Percentiles rank a stretch among this genome's conserved stretches.
Evolutionary conservation across 2,113 vertebrate species (phyloP).

Genomic region (Emydura subglobosa): DNA sequence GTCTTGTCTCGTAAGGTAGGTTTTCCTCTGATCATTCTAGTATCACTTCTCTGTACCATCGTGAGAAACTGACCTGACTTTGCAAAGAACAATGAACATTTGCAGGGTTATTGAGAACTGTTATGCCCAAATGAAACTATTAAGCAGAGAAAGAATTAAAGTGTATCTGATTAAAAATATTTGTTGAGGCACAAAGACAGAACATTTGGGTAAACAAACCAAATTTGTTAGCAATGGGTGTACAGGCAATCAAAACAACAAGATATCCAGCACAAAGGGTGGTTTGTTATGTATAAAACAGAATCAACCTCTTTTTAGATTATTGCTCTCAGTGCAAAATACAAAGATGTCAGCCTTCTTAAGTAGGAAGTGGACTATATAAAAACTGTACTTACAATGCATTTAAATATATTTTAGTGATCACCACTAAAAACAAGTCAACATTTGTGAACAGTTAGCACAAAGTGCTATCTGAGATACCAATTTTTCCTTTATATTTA

Average conservation of each 20-base stretch:
- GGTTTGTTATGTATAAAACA: neutral
- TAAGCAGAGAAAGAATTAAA: neutral
- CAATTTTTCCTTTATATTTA: neutral
- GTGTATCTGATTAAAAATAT: neutral
- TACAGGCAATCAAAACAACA: neutral
- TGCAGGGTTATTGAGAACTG: neutral
- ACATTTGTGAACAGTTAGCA: neutral
- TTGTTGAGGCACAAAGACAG: neutral
- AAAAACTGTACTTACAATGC: neutral
- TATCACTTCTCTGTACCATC: no score
- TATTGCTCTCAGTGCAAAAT: neutral
- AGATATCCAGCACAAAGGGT: neutral
- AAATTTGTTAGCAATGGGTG: neutral
- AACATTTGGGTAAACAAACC: neutral
- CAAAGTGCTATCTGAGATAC: neutral
- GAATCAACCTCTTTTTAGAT: neutral
- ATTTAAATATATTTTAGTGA: neutral
- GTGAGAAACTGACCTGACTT: neutral
- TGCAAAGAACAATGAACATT: neutral
- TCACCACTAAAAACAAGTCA: neutral
- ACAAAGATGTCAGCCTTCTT: neutral
- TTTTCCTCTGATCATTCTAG: no score
- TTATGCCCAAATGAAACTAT: neutral
- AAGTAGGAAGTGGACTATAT: neutral
- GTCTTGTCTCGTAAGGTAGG: no score